Evolutionary conservation across 2,888 invertebrate species (phyloP).

Genomic region (Scaptomyza tumidula): DNA sequence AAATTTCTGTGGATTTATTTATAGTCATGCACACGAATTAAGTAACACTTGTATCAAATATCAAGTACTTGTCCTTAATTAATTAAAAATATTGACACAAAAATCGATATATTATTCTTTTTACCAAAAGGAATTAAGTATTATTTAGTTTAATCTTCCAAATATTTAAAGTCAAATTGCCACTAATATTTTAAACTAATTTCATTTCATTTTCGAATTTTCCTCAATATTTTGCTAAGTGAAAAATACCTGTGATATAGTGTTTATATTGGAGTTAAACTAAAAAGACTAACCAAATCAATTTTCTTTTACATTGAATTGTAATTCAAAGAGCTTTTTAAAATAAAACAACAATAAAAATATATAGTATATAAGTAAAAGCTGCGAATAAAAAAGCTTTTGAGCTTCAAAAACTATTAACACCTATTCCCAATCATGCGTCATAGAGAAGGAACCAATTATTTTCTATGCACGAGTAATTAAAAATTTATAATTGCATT

Average conservation of each 20-base stretch:
- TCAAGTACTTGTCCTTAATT: conserved; percentile 11
- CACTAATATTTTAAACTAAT: background rate
- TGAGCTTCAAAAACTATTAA: conserved; percentile 34
- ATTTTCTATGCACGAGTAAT: background rate
- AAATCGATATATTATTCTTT: no score
- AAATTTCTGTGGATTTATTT: background rate
- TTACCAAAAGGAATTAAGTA: background rate
- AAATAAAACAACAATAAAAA: conserved; percentile 30
- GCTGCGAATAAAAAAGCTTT: conserved; percentile 20
- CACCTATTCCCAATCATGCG: conserved; percentile 43
- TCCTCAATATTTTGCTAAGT: background rate
- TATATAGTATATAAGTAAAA: conserved; percentile 18
- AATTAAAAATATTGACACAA: background rate
- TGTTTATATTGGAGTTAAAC: conserved; percentile 79
- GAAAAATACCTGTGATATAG: conserved; percentile 67
- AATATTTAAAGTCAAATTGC: background rate
- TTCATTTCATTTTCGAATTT: background rate
- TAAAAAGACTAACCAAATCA: conserved; percentile 80
- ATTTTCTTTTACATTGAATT: conserved; percentile 34
- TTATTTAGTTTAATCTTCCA: background rate
- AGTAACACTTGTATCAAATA: conserved; percentile 28
- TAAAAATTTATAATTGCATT: no score
- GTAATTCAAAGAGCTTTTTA: conserved; percentile 33
- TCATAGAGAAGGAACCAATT: conserved; percentile 10
- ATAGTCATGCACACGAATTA: conserved; percentile 6